phyloP scores from a whole-genome alignment of 2,888 invertebrate species.

The Ichneumon xanthorius region DNA sequence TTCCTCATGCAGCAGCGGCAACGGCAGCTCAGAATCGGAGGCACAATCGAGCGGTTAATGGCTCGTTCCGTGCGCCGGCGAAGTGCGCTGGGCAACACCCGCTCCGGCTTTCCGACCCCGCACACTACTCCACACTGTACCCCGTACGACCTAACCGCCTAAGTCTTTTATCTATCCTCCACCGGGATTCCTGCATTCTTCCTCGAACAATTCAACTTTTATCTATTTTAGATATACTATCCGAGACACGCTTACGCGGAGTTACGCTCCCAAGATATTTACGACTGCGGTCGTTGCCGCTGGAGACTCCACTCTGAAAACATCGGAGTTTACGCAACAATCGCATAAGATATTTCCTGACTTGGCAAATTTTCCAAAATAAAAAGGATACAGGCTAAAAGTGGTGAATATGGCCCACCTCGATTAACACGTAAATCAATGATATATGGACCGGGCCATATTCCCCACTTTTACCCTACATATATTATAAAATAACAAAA shows the following conservation, averaged over 20 bases:
- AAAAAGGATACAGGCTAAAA: too few relatives aligned
- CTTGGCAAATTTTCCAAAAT: neutral
- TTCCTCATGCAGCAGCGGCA: constrained; percentile 52
- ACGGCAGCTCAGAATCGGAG: constrained; percentile 65
- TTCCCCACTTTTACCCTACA: too few relatives aligned
- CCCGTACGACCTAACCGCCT: constrained; percentile 23
- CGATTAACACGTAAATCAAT: too few relatives aligned
- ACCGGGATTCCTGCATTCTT: constrained; percentile 57
- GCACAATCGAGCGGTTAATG: constrained; percentile 69
- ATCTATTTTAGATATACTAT: constrained; percentile 57
- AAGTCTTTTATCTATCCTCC: constrained; percentile 54
- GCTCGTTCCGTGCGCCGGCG: constrained; percentile 62
- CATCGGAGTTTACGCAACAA: constrained; percentile 3
- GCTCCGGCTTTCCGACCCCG: constrained; percentile 61
- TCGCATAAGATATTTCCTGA: neutral
- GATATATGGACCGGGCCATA: too few relatives aligned
- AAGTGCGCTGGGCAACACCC: constrained; percentile 67
- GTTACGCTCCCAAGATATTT: neutral
- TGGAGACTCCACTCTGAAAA: constrained; percentile 4
- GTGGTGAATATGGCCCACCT: too few relatives aligned
- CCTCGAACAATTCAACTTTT: constrained; percentile 51
- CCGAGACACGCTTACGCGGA: constrained; percentile 32
- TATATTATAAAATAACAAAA: neutral
- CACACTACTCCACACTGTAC: constrained; percentile 18
- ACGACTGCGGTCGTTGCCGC: constrained; percentile 2